phyloP scores from a whole-genome alignment of 2,888 invertebrate species.

The Erpobdella octoculata region DNA sequence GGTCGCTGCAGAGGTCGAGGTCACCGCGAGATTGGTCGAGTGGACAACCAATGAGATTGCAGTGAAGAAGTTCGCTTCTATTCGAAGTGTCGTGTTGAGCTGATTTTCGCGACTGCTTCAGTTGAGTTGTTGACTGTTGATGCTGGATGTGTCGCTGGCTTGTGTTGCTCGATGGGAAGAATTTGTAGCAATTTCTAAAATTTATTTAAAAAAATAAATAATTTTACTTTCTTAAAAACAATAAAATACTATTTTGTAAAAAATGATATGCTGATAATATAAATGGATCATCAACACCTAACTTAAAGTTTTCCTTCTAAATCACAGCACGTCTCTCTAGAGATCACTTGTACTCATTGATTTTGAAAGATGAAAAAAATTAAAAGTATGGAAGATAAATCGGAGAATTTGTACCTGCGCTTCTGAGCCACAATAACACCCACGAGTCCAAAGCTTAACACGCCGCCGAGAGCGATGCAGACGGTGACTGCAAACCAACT shows the following conservation, averaged over 20 bases:
- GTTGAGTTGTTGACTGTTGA: no score
- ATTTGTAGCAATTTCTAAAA: conserved; percentile 12
- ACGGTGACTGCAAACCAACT: conserved; percentile 6
- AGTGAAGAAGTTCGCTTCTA: not conserved
- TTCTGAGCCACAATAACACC: not conserved
- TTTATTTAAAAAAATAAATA: no score
- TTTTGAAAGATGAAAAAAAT: no score
- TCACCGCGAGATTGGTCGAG: not conserved
- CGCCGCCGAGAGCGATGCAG: conserved; percentile 5
- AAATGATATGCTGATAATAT: no score
- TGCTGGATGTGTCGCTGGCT: not conserved
- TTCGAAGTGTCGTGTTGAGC: not conserved
- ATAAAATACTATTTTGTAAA: no score
- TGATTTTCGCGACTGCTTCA: not conserved
- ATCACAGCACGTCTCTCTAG: no score
- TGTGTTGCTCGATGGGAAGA: conserved; percentile 2
- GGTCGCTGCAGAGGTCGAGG: not conserved
- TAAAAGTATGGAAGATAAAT: no score
- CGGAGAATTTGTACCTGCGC: not conserved
- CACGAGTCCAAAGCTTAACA: conserved; percentile 1
- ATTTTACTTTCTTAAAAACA: no score
- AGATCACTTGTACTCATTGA: no score
- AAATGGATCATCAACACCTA: no score
- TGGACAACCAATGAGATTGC: conserved; percentile 10
- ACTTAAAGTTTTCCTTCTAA: no score